Percentiles rank a stretch among this genome's conserved stretches.
These are phyloP conservation scores for Epistrophe grossulariae DNA, from an alignment of 2,888 invertebrate species.

Conservation along the genomic window DNA sequence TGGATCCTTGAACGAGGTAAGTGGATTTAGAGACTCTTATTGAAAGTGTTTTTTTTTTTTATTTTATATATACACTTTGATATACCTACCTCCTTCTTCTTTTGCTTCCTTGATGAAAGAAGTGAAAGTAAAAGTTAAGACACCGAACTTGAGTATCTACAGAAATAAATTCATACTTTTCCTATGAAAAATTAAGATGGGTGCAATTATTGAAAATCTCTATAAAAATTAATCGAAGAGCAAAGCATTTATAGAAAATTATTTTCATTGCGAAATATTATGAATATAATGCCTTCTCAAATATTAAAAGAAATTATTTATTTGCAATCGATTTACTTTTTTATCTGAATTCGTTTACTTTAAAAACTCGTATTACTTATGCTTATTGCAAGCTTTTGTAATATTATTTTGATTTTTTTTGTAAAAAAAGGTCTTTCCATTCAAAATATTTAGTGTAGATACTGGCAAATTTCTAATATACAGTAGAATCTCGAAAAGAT, in stretches of 20 bases:
- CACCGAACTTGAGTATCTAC: neutral
- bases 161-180: conserved; percentile 7
- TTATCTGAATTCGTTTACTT: too few species aligned
- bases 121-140: conserved; percentile 21
- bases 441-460: too few species aligned
- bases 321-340: too few species aligned
- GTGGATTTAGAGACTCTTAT: conserved; percentile 51
- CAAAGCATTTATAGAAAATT: neutral
- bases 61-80: neutral
- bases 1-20: conserved; percentile 87
- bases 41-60: conserved; percentile 22
- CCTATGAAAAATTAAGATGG: neutral
- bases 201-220: conserved; percentile 3
- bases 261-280: too few species aligned
- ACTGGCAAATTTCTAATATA: too few species aligned
- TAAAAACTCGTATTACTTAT: too few species aligned
- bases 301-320: too few species aligned
- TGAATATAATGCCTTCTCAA: too few species aligned
- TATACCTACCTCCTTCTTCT: neutral
- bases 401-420: too few species aligned
- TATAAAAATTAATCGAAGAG: conserved; percentile 1
- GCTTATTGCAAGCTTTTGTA: too few species aligned
- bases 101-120: neutral
- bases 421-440: too few species aligned
- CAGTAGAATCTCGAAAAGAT: too few species aligned